A percentile compares a stretch with the other conserved stretches of the same genome.
These are phyloP conservation scores for Gymnoscopelus microlampas DNA, from an alignment of 2,797 vertebrate species.

Conservation along the genomic window DNA sequence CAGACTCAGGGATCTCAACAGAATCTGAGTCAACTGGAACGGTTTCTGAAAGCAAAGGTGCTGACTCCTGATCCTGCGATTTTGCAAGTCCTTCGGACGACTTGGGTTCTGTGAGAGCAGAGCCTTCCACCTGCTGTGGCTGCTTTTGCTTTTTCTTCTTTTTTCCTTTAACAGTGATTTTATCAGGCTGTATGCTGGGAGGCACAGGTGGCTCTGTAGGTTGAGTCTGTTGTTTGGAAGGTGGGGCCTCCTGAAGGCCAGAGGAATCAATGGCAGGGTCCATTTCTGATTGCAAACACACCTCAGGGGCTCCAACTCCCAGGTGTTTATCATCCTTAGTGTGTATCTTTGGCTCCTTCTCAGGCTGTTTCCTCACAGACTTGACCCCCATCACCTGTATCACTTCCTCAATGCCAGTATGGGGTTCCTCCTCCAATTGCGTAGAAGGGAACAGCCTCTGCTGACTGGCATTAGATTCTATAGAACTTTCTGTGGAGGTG, in stretches of 20 bases:
- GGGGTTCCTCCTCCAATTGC: constrained; percentile 22
- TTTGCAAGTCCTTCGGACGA: constrained; percentile 30
- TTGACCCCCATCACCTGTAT: background rate
- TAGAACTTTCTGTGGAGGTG: background rate
- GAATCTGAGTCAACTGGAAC: constrained; percentile 39
- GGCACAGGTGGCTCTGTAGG: constrained; percentile 2
- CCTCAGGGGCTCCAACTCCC: background rate
- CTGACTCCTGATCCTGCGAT: constrained; percentile 26
- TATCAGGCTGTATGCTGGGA: constrained; percentile 16
- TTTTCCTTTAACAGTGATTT: constrained; percentile 27
- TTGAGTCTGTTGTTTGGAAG: constrained; percentile 12
- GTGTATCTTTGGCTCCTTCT: background rate
- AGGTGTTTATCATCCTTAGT: constrained; percentile 6
- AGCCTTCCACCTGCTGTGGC: background rate
- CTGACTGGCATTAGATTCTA: constrained; percentile 25
- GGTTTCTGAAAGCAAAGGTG: constrained; percentile 35
- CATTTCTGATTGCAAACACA: constrained; percentile 9
- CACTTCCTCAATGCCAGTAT: constrained; percentile 2
- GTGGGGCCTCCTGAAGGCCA: background rate
- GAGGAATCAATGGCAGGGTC: background rate
- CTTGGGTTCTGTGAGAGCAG: constrained; percentile 16
- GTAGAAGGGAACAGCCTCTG: constrained; percentile 6
- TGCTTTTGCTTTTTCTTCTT: constrained; percentile 45
- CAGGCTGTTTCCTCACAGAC: constrained; percentile 18
- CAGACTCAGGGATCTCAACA: constrained; percentile 37